Evolutionary conservation across 1,140 invertebrate species (phyloP).

Genomic region (Neotoxoptera formosana): DNA sequence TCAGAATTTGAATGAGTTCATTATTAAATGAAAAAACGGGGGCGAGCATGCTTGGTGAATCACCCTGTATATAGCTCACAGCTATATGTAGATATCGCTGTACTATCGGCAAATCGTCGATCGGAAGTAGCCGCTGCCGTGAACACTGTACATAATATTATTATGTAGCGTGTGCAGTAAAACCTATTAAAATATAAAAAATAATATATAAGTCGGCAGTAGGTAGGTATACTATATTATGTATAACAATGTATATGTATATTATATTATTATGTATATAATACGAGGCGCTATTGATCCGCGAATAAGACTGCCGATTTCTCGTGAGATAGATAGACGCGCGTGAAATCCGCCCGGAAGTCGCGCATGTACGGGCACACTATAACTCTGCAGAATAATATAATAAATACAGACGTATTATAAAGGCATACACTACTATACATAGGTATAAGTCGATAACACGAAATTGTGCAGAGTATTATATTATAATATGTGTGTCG

Average conservation of each 20-base stretch:
- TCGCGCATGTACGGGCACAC: background rate
- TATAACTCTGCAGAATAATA: too few species aligned
- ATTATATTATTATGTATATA: too few species aligned
- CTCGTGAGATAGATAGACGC: background rate
- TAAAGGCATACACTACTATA: background rate
- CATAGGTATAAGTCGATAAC: background rate
- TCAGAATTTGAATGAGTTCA: too few species aligned
- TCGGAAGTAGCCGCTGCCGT: background rate
- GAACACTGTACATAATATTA: too few species aligned
- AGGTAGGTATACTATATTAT: too few species aligned
- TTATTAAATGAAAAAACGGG: too few species aligned
- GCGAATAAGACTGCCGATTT: background rate
- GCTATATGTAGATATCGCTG: too few species aligned
- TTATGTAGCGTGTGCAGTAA: too few species aligned
- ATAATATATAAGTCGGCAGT: background rate
- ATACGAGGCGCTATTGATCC: background rate
- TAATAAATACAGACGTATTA: background rate
- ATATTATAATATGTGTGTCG: background rate
- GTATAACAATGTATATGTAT: background rate
- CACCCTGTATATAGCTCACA: too few species aligned
- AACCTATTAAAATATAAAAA: background rate
- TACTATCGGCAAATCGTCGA: background rate
- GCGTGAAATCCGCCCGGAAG: slow-evolving; percentile 13
- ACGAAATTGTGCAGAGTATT: too few species aligned
- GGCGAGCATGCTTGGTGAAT: too few species aligned